phyloP scores from a whole-genome alignment of 2,797 vertebrate genomes.

The Epinephelus coioides region DNA sequence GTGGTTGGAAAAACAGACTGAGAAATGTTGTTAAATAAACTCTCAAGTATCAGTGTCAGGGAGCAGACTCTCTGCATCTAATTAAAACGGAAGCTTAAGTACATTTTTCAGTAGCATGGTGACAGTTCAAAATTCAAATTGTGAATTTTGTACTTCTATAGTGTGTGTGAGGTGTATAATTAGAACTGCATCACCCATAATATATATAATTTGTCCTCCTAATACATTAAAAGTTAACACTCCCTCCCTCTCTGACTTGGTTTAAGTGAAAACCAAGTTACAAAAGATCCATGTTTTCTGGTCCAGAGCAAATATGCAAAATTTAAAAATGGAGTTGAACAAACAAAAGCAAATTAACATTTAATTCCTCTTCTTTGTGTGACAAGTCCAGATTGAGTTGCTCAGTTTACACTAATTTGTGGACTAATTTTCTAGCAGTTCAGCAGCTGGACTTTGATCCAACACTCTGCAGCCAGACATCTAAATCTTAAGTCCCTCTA shows the following conservation, averaged over 20 bases:
- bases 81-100: background rate
- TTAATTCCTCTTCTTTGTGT: background rate
- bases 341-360: background rate
- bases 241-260: background rate
- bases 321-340: constrained; percentile 5
- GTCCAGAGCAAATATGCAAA: background rate
- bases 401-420: constrained; percentile 3
- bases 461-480: constrained; percentile 13
- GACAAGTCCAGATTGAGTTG: background rate
- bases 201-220: background rate
- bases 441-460: constrained; percentile 23
- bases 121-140: background rate
- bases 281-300: background rate
- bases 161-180: background rate
- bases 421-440: constrained; percentile 22
- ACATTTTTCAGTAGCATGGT: background rate
- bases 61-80: constrained; percentile 17
- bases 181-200: background rate
- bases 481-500: background rate
- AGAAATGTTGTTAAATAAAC: constrained; percentile 57
- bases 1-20: constrained; percentile 34
- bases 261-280: no score
- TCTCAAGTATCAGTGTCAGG: constrained; percentile 20
- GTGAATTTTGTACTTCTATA: background rate
- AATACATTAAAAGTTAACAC: background rate